Evolutionary conservation across 2,888 invertebrate genomes (phyloP).

Genomic region (Cheilosia grossa): DNA sequence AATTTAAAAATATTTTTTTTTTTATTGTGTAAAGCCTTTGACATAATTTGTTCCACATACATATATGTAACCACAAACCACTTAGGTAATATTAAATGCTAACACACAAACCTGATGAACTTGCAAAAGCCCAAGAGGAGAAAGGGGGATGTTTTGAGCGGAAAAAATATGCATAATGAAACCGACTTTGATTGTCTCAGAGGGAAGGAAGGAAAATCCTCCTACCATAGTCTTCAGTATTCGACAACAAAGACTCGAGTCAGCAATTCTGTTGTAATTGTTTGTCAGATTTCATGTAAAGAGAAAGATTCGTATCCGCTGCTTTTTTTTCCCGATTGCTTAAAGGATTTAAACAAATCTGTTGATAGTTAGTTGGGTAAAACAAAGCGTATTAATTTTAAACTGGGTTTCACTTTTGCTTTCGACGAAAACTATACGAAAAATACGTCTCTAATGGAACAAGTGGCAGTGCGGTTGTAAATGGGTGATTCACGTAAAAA

Average conservation of each 20-base stretch:
- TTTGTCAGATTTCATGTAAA: slow-evolving; percentile 44
- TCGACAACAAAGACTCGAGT: slow-evolving; percentile 36
- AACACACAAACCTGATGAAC: slow-evolving; percentile 37
- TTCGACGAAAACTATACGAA: neutral
- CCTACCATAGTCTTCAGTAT: slow-evolving; percentile 32
- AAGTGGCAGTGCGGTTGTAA: too few relatives aligned
- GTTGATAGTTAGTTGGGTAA: slow-evolving; percentile 18
- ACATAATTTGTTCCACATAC: neutral
- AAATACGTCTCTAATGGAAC: too few relatives aligned
- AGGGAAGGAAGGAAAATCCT: slow-evolving; percentile 53
- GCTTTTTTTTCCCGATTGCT: slow-evolving; percentile 29
- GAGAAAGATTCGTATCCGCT: slow-evolving; percentile 38
- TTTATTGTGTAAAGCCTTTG: neutral
- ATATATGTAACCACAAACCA: slow-evolving; percentile 8
- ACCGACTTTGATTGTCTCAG: slow-evolving; percentile 50
- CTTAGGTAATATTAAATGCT: slow-evolving; percentile 24
- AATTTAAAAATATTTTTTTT: neutral
- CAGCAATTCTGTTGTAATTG: slow-evolving; percentile 44
- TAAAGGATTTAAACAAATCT: slow-evolving; percentile 38
- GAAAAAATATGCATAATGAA: slow-evolving; percentile 46
- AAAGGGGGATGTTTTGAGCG: slow-evolving; percentile 7
- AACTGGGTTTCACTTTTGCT: slow-evolving; percentile 4
- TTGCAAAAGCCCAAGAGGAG: slow-evolving; percentile 39
- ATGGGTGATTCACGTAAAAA: too few relatives aligned
- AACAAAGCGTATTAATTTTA: slow-evolving; percentile 2